Percentiles rank a stretch among this genome's conserved stretches.
These are phyloP conservation scores for Sinocyclocheilus grahami DNA, from an alignment of 2,113 vertebrate species.

Conservation along the genomic window DNA sequence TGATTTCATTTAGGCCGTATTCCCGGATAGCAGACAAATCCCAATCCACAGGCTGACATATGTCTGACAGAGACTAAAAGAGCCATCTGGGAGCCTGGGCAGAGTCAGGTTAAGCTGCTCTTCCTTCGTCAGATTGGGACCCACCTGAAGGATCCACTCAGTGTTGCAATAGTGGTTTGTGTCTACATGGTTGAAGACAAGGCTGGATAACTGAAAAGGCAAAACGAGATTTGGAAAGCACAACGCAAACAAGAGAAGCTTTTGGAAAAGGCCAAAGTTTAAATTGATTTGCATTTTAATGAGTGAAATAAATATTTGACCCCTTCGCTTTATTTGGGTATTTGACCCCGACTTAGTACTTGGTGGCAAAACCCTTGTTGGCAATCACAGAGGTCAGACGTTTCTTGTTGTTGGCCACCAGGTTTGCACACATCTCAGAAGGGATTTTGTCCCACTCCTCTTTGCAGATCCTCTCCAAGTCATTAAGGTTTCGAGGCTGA, in stretches of 20 bases:
- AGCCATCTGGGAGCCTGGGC: slow-evolving; percentile 66
- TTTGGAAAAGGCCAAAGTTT: slow-evolving; percentile 81
- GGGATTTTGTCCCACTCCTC: too few species aligned
- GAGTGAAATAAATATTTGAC: too few species aligned
- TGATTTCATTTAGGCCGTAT: slow-evolving; percentile 75
- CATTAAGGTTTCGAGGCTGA: too few species aligned
- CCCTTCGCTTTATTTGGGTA: too few species aligned
- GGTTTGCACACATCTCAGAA: too few species aligned
- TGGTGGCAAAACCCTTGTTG: too few species aligned
- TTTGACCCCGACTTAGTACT: too few species aligned
- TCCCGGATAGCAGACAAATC: slow-evolving; percentile 73
- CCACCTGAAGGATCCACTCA: slow-evolving; percentile 77
- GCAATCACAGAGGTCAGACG: too few species aligned
- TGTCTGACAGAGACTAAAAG: slow-evolving; percentile 79
- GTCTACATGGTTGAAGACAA: slow-evolving; percentile 78
- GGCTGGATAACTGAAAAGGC: slow-evolving; percentile 80
- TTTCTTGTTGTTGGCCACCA: too few species aligned
- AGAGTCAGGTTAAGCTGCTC: slow-evolving; percentile 78
- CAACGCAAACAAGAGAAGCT: slow-evolving; percentile 73
- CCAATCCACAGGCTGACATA: slow-evolving; percentile 73
- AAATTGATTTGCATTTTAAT: too few species aligned
- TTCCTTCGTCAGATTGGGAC: slow-evolving; percentile 75
- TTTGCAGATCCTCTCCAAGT: too few species aligned
- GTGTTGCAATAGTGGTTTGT: slow-evolving; percentile 78
- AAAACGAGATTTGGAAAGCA: slow-evolving; percentile 69